A percentile compares a stretch with the other conserved stretches of the same genome.
Evolutionary conservation across 2,113 vertebrate genomes (phyloP).

Genomic region (Cavia porcellus): DNA sequence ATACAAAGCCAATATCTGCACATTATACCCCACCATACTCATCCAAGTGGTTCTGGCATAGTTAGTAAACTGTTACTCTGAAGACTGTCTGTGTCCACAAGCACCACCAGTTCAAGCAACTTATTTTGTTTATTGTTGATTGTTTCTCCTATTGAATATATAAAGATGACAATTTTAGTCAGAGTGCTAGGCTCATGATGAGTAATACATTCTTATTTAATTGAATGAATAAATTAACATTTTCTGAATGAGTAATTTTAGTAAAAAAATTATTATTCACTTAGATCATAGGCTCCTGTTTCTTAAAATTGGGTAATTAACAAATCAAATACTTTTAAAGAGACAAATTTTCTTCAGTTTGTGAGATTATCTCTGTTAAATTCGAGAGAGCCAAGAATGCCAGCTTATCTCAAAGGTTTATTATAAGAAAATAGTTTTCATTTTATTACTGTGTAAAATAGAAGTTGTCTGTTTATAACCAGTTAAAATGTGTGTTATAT

Average conservation of each 20-base stretch:
- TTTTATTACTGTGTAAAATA: neutral
- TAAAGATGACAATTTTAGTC: neutral
- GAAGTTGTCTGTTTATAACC: neutral
- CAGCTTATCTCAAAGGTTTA: neutral
- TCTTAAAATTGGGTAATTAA: neutral
- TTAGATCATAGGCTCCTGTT: neutral
- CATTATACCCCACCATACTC: neutral
- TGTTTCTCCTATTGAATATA: neutral
- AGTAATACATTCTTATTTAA: neutral
- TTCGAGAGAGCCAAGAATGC: neutral
- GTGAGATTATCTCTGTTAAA: neutral
- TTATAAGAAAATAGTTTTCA: neutral
- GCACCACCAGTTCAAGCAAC: neutral
- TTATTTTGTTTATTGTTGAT: neutral
- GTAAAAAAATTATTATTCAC: neutral
- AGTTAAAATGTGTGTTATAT: constrained; percentile 26
- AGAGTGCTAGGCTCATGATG: neutral
- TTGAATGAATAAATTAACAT: neutral
- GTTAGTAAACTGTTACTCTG: neutral
- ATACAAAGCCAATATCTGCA: neutral
- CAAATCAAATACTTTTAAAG: neutral
- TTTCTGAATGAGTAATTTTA: neutral
- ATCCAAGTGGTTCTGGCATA: neutral
- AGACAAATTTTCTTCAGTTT: neutral
- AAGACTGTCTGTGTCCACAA: neutral